A percentile compares a stretch with the other conserved stretches of the same genome.
phyloP scores from a whole-genome alignment of 2,113 vertebrate genomes.

The Archilochus colubris region DNA sequence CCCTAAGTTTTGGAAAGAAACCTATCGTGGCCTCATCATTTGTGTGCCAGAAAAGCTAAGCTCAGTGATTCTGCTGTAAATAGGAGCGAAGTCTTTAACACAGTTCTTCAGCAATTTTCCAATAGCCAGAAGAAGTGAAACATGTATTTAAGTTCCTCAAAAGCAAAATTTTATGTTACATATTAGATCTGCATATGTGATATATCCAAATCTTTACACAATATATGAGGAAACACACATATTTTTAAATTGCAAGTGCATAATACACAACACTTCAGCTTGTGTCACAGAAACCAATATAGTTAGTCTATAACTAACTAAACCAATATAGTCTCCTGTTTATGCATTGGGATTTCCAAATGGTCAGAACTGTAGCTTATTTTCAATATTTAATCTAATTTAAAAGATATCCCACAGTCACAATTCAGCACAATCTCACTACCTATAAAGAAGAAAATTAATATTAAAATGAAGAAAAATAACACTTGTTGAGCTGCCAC shows the following conservation, averaged over 20 bases:
- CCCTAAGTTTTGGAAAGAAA: constrained; percentile 5
- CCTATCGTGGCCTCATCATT: not conserved
- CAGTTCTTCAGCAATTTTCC: not conserved
- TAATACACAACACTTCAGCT: not conserved
- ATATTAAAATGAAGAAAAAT: not conserved
- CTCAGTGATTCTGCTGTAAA: not conserved
- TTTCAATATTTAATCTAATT: not conserved
- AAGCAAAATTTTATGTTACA: not conserved
- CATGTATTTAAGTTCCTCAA: not conserved
- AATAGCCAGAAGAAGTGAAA: not conserved
- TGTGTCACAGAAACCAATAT: not conserved
- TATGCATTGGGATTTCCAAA: not conserved
- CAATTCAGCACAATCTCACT: not conserved
- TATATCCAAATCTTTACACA: not conserved
- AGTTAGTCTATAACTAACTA: not conserved
- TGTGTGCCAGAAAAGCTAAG: not conserved
- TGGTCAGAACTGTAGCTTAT: not conserved
- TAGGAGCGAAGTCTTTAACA: not conserved
- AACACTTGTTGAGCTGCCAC: not conserved
- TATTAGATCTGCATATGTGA: not conserved
- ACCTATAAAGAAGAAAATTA: not conserved
- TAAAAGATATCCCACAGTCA: not conserved
- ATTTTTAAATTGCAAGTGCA: not conserved
- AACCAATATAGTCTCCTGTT: not conserved
- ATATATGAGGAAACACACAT: not conserved